Conservation (phyloP, 2,113 vertebrate genomes). For the Rattus norvegicus region GRCr8 NC_086021.1:135854501-135855000, state of each 20-base stretch:
- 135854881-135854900: neutral
- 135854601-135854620: neutral
- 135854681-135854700: neutral
- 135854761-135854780: conserved; percentile 61
- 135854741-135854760: conserved; percentile 41
- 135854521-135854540: neutral
- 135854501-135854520: neutral
- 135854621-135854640: no score
- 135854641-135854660: neutral
- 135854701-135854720: neutral
- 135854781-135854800: neutral
- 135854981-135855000: conserved; percentile 26
- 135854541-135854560: neutral
- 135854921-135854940: conserved; percentile 46
- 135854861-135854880: conserved; percentile 21
- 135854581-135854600: neutral
- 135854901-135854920: conserved; percentile 57
- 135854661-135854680: neutral
- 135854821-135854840: conserved; percentile 9
- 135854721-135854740: neutral
- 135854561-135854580: neutral
- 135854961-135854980: conserved; percentile 27
- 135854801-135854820: conserved; percentile 23
- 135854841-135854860: neutral
- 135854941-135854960: neutral